Percentiles rank a stretch among this genome's conserved stretches.
These are phyloP conservation scores for Taxidea taxus DNA, from an alignment of 2,113 vertebrate genomes.

Conservation along the genomic window DNA sequence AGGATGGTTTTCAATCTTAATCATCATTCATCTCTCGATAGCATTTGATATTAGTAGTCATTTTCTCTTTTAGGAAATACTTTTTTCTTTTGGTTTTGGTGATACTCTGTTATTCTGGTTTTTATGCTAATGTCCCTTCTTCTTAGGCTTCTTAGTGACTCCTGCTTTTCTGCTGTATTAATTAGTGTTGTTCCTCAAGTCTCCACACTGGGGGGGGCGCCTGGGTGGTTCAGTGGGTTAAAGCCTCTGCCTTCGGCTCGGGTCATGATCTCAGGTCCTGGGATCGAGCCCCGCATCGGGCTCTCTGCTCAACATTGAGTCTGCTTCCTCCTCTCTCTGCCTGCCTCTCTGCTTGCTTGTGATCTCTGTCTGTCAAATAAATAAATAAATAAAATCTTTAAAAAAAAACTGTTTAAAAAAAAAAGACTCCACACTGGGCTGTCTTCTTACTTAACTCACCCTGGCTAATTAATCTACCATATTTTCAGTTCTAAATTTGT, in stretches of 20 bases:
- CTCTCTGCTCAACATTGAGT: too few species aligned
- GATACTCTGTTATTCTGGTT: background rate
- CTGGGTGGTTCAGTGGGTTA: too few species aligned
- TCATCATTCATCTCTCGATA: background rate
- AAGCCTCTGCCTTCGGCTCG: too few species aligned
- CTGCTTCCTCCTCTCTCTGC: too few species aligned
- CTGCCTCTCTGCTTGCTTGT: too few species aligned
- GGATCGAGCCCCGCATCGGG: too few species aligned
- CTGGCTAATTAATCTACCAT: background rate
- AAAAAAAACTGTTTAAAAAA: too few species aligned
- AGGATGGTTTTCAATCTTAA: background rate
- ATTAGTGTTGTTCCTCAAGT: background rate
- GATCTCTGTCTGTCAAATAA: too few species aligned
- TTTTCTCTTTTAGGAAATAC: background rate
- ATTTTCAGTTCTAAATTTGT: background rate
- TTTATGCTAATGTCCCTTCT: background rate
- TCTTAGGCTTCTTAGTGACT: background rate
- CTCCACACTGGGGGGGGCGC: too few species aligned
- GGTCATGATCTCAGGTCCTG: too few species aligned
- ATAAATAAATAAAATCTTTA: too few species aligned
- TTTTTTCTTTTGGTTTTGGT: background rate
- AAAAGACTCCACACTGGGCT: background rate
- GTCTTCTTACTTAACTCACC: background rate
- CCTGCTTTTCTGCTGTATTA: background rate
- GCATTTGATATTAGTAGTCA: background rate